Evolutionary conservation across 2,113 vertebrate species (phyloP), one percentile per base, ranked within the genome.

Genomic region (Chamaea fasciata): DNA sequence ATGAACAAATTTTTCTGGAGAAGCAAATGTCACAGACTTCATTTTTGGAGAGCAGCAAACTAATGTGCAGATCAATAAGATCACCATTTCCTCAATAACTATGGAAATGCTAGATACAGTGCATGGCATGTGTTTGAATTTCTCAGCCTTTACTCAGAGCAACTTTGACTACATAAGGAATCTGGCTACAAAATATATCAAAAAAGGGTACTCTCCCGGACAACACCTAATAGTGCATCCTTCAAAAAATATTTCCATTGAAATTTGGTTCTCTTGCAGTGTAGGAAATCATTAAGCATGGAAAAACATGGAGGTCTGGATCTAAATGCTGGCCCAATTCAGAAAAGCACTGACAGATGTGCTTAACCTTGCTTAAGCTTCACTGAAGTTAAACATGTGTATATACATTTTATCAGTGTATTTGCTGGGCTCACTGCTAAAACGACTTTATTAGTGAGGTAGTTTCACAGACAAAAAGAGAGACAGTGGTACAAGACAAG

Each of bases 61-160:
- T 95, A 79, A 90, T n/a, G 33, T 69, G n/a, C 33, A 59, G 64
- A 95, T 96, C 94, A 94, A 91, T 81, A 87, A 60, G 26, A 80
- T 57, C 42, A 57, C 77, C 23, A 69, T 83, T 96, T 89, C 46
- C 67, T 63, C 90, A 92, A 90, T 70, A 84, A 24, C 52, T 81
- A 22, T 75, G 57, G 82, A 92, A 95, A 80, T 56, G 70, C 41
- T 87, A 83, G 65, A 57, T 90, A 74, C 18, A 77, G 63, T 14
- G 27, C 49, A 73, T 35, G 49, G 68, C 20, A 56, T 12, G 9
- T 27, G 35, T 75, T 84, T 70, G n/a, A 89, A 82, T 96, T 90
- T 94, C 82, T 95, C 63, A 92, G 80, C 30, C 42, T 49, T 89
- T 56, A 92, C 10, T 73, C 44, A 63, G 39, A 88, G 57, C 27